These are phyloP conservation scores for Arvicanthis niloticus DNA, from an alignment of 2,113 vertebrate genomes.

Conservation along the genomic window DNA sequence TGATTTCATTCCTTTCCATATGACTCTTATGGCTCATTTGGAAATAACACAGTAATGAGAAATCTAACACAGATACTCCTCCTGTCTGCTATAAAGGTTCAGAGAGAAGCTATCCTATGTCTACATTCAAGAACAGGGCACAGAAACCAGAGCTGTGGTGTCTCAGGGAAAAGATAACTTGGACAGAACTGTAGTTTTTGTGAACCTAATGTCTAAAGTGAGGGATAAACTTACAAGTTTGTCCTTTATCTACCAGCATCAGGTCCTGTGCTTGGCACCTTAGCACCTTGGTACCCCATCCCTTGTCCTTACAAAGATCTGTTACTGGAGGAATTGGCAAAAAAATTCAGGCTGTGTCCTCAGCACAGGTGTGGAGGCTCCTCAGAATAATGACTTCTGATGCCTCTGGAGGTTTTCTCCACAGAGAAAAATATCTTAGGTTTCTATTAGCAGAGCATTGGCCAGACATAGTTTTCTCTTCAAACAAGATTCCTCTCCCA, in stretches of 20 bases:
- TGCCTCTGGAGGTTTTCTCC: conserved; percentile 1
- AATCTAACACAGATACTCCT: background rate
- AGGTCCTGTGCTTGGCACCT: background rate
- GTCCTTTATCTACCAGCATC: background rate
- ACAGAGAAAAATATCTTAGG: background rate
- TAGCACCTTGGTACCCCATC: background rate
- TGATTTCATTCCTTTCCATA: background rate
- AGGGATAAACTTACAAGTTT: background rate
- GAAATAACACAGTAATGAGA: conserved; percentile 10
- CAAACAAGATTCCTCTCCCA: background rate
- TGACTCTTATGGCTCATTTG: background rate
- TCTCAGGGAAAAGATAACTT: background rate
- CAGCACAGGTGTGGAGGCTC: background rate
- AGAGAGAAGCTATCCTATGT: background rate
- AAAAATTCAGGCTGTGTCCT: background rate
- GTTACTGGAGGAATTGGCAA: background rate
- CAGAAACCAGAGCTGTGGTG: background rate
- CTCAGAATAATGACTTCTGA: background rate
- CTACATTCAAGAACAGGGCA: background rate
- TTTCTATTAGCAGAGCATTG: background rate
- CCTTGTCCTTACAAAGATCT: background rate
- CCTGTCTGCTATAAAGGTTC: background rate
- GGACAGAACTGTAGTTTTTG: background rate
- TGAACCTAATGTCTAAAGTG: background rate
- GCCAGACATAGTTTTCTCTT: conserved; percentile 24